These are phyloP conservation scores for Dynastes tityus DNA, from an alignment of 2,888 invertebrate species.

Conservation along the genomic window DNA sequence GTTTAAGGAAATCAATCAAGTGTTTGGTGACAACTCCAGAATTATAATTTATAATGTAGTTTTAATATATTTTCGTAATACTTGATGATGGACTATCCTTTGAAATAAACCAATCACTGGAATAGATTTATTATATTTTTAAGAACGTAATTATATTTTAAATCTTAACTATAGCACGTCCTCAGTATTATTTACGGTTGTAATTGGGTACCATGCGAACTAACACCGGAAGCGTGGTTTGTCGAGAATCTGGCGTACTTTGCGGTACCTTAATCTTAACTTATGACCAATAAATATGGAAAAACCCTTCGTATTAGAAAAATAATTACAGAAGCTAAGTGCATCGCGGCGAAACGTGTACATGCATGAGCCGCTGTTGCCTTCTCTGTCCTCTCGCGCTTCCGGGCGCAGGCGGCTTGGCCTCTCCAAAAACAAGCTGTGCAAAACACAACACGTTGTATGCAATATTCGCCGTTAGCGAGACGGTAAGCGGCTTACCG, in stretches of 20 bases:
- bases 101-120: neutral
- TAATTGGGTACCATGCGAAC: neutral
- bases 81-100: neutral
- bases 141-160: neutral
- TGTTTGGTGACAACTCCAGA: no score
- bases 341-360: slow-evolving; percentile 6
- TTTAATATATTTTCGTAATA: no score
- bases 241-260: slow-evolving; percentile 1
- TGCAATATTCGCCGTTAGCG: slow-evolving; percentile 16
- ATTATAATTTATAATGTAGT: no score
- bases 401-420: neutral
- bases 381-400: neutral
- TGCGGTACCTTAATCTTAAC: slow-evolving; percentile 39
- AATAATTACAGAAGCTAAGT: slow-evolving; percentile 30
- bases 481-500: slow-evolving; percentile 42
- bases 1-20: no score
- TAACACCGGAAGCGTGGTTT: neutral
- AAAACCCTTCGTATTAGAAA: slow-evolving; percentile 36
- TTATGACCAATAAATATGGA: slow-evolving; percentile 29
- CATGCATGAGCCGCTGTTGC: neutral
- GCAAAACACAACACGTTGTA: slow-evolving; percentile 21
- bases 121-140: neutral
- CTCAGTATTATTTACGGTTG: neutral
- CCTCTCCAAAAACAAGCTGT: slow-evolving; percentile 12
- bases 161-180: neutral